These are phyloP conservation scores for Brachypodius melanocephalos DNA, from an alignment of 2,113 vertebrate species.

Conservation along the genomic window DNA sequence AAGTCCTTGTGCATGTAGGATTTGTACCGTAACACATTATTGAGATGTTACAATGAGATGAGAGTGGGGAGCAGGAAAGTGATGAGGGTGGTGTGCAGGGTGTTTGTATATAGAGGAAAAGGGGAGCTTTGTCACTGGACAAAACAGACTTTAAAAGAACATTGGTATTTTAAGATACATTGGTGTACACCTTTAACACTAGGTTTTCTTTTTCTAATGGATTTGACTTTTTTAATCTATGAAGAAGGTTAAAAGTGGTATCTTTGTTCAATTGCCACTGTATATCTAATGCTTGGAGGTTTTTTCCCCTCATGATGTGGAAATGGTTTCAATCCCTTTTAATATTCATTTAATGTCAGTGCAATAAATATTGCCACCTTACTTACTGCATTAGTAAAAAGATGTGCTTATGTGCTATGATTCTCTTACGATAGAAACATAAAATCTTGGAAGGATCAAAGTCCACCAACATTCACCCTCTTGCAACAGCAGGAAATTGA, in stretches of 20 bases:
- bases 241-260: constrained; percentile 40
- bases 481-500: constrained; percentile 68
- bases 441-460: constrained; percentile 70
- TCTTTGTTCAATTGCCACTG: neutral
- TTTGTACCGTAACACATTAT: neutral
- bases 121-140: neutral
- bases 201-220: neutral
- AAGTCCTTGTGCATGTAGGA: neutral
- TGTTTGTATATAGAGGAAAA: neutral
- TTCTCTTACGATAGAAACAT: constrained; percentile 71
- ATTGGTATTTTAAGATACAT: neutral
- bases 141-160: neutral
- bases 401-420: constrained; percentile 68
- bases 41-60: neutral
- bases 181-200: neutral
- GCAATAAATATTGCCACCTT: constrained; percentile 70
- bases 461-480: constrained; percentile 65
- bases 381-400: constrained; percentile 71
- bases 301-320: constrained; percentile 13
- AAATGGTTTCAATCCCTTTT: constrained; percentile 66
- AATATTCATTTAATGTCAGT: constrained; percentile 73
- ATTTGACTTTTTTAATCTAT: constrained; percentile 9
- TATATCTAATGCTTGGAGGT: constrained; percentile 22
- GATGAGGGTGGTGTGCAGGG: neutral
- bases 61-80: neutral